Evolutionary conservation across 2,888 invertebrate species (phyloP), one percentile per base, ranked within the genome.

Genomic region (Apoda limacodes): DNA sequence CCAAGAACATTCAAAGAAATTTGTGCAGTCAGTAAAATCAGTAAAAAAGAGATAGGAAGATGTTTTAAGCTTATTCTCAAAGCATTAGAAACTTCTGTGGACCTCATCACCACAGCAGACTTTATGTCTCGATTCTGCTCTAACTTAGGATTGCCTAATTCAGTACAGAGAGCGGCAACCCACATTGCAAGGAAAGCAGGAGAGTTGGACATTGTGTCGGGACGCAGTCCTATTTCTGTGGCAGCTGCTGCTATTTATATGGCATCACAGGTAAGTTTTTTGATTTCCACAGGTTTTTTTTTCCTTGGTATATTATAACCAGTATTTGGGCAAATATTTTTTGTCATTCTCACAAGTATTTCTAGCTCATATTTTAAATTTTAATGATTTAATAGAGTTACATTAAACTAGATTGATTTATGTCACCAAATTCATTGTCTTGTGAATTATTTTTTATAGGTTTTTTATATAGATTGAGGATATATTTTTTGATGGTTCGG

Each of bases 91-190:
- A 99, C 98, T 0, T 97, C 93, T 17, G 96, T 99, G 5, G 97
- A 98, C 60, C 86, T 97, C 34, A 98, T 99, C 35, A 99, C 98
- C 0, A 98, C 98, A 1, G 97, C 95, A 1, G 99, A 99, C 63
- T 99, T 99, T 65, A 99, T 99, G 98, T 97, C 96, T 13, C 85
- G 94, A 46, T 99, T 99, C 80, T 99, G 99, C 65, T 93, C 97
- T 0, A 98, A 98, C 65, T 82, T 99, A 46, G 90, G 89, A 21
- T 59, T 94, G 27, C 92, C 97, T 0, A 92, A 92, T 50, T 89
- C 90, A 68, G 93, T 94, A 3, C 95, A 95, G 61, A 83, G 90
- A 43, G 98, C 96, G 3, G 99, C 99, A 0, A 98, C 98, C 0
- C 91, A 95, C 55, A 99, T 99, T 55, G 98, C 99, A 0, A 86